Percentiles rank a stretch among this genome's conserved stretches.
Evolutionary conservation across 2,888 invertebrate genomes (phyloP).

Genomic region (Tachina grossa): DNA sequence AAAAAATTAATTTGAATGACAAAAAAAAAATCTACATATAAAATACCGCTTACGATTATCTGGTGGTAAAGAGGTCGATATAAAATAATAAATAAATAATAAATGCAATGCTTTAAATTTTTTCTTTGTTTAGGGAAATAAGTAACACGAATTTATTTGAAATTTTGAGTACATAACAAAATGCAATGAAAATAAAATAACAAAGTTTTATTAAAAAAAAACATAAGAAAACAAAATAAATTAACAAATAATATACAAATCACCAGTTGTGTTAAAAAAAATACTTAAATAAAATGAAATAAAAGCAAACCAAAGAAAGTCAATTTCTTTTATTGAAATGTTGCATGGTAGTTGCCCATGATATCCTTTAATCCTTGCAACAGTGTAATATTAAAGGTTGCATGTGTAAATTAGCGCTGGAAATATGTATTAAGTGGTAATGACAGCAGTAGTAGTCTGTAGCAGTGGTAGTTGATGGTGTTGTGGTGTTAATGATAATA

Average conservation of each 20-base stretch:
- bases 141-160: slow-evolving; percentile 57
- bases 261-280: slow-evolving; percentile 36
- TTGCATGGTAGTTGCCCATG: slow-evolving; percentile 55
- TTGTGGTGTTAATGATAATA: slow-evolving; percentile 42
- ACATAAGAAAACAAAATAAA: slow-evolving; percentile 23
- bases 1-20: too few relatives aligned
- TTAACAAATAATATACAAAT: slow-evolving; percentile 59
- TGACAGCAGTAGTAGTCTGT: neutral
- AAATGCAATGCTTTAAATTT: slow-evolving; percentile 44
- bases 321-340: slow-evolving; percentile 11
- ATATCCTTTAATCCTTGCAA: slow-evolving; percentile 59
- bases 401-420: neutral
- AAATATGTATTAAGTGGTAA: neutral
- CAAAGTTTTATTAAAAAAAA: slow-evolving; percentile 27
- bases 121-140: slow-evolving; percentile 39
- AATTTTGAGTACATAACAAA: slow-evolving; percentile 30
- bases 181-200: slow-evolving; percentile 41
- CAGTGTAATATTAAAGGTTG: slow-evolving; percentile 24
- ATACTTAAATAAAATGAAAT: slow-evolving; percentile 17
- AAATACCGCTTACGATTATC: too few relatives aligned
- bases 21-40: too few relatives aligned
- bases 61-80: neutral
- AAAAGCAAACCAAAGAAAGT: slow-evolving; percentile 27
- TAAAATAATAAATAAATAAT: slow-evolving; percentile 32
- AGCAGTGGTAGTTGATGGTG: neutral